phyloP scores from a whole-genome alignment of 2,888 invertebrate species.

The Dendrolimus pini region DNA sequence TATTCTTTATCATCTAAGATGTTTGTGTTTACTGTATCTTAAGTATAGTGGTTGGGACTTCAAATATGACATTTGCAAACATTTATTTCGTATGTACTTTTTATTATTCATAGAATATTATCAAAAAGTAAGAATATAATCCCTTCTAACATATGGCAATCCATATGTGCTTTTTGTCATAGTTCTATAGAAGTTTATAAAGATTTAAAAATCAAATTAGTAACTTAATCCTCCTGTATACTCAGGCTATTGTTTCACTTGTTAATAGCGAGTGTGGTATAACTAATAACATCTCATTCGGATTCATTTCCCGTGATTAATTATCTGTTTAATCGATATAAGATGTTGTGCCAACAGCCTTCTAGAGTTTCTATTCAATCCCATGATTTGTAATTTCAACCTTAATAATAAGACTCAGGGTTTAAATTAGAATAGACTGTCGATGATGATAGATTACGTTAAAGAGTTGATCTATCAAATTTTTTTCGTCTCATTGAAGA shows the following conservation, averaged over 20 bases:
- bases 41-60: too few species aligned
- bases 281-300: slow-evolving; percentile 78
- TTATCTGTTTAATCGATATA: slow-evolving; percentile 77
- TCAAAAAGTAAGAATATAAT: too few species aligned
- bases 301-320: slow-evolving; percentile 76
- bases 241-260: slow-evolving; percentile 66
- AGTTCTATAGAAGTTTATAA: too few species aligned
- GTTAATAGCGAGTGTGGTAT: slow-evolving; percentile 73
- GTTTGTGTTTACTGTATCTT: too few species aligned
- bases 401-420: slow-evolving; percentile 16
- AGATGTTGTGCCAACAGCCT: slow-evolving; percentile 76
- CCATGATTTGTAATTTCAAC: slow-evolving; percentile 16
- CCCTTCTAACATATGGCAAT: too few species aligned
- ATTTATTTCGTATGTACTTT: too few species aligned
- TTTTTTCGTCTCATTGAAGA: slow-evolving; percentile 70
- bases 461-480: slow-evolving; percentile 75
- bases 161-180: too few species aligned
- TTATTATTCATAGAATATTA: too few species aligned
- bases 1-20: too few species aligned
- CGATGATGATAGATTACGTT: slow-evolving; percentile 62
- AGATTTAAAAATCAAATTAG: not conserved
- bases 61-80: too few species aligned
- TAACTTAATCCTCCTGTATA: slow-evolving; percentile 39
- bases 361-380: slow-evolving; percentile 40
- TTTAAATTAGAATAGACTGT: slow-evolving; percentile 16